A percentile compares a stretch with the other conserved stretches of the same genome.
These are phyloP conservation scores for Acrossocheilus wenchowensis DNA, from an alignment of 2,797 vertebrate species.

Conservation along the genomic window DNA sequence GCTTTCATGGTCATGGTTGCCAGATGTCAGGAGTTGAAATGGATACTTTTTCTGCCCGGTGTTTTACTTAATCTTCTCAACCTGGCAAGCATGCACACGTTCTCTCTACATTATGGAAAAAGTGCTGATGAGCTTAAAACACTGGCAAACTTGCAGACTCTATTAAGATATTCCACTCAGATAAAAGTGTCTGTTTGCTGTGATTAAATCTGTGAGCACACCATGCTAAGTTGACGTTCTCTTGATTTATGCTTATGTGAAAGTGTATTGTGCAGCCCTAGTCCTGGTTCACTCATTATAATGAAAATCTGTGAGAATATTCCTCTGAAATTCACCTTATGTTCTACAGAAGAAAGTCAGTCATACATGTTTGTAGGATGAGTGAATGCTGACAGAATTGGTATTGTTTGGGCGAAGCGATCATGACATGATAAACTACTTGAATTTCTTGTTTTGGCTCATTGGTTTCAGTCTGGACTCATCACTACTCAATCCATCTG, in stretches of 20 bases:
- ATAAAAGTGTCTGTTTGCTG: not conserved
- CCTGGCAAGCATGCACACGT: not conserved
- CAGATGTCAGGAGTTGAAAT: not conserved
- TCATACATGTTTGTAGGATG: not conserved
- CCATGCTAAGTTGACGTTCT: too few species aligned
- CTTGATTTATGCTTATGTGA: too few species aligned
- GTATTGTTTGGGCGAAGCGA: not conserved
- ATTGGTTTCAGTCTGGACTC: not conserved
- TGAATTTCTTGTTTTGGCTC: not conserved
- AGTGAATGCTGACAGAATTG: not conserved
- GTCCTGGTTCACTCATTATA: not conserved
- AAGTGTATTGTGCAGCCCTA: not conserved
- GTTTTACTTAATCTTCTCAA: not conserved
- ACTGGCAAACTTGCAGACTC: too few species aligned
- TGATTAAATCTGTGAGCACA: not conserved
- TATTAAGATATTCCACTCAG: not conserved
- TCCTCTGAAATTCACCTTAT: not conserved
- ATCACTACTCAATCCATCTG: not conserved
- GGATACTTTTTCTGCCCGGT: not conserved
- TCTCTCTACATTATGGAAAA: not conserved
- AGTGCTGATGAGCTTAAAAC: too few species aligned
- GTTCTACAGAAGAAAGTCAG: not conserved
- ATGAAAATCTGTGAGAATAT: not conserved
- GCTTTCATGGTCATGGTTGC: not conserved
- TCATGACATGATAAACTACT: not conserved